Evolutionary conservation across 2,113 vertebrate species (phyloP).

Genomic region (Podarcis cretensis): DNA sequence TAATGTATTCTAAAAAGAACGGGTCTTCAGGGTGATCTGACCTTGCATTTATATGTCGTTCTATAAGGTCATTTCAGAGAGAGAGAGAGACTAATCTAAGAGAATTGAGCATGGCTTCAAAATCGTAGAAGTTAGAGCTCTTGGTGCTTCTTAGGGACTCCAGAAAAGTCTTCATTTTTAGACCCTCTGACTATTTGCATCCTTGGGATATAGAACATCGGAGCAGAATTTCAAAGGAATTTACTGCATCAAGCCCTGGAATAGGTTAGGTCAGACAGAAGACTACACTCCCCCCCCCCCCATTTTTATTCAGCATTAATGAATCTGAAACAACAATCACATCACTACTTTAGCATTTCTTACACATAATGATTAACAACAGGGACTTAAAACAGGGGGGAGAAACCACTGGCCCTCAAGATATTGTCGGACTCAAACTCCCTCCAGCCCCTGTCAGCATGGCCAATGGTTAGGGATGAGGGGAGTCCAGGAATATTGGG

Average conservation of each 20-base stretch:
- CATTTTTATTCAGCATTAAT: neutral
- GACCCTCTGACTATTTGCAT: neutral
- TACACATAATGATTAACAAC: neutral
- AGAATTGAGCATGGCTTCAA: neutral
- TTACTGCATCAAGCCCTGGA: neutral
- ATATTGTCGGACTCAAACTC: too few relatives aligned
- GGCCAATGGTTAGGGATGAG: too few relatives aligned
- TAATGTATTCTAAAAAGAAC: neutral
- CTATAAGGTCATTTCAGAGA: neutral
- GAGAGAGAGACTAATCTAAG: neutral
- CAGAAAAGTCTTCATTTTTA: neutral
- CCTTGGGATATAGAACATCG: neutral
- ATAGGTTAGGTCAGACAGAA: neutral
- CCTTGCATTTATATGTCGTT: neutral
- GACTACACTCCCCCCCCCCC: neutral
- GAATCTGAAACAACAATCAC: neutral
- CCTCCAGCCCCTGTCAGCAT: too few relatives aligned
- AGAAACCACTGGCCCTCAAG: too few relatives aligned
- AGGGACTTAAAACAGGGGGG: neutral
- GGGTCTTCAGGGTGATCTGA: rapidly evolving
- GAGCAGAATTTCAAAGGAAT: neutral
- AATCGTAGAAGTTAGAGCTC: too few relatives aligned
- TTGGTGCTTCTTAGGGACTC: too few relatives aligned
- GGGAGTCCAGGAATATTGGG: too few relatives aligned
- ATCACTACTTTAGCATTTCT: neutral